Conservation (phyloP, 1,140 invertebrate species). For the Trypoxylus dichotomus region DNA sequence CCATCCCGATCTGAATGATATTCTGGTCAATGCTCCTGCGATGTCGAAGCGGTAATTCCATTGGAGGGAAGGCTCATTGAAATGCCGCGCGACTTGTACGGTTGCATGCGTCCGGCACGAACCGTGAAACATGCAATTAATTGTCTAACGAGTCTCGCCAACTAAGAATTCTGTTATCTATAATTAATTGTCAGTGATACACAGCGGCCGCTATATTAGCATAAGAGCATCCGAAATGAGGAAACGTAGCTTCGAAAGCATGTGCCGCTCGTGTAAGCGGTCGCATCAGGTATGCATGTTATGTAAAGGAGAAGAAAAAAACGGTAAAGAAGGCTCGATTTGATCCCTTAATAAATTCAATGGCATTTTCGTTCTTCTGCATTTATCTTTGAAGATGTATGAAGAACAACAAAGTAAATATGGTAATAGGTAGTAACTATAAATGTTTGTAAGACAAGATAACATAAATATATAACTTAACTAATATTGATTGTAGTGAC, state of each 20-base stretch:
- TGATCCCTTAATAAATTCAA: no score
- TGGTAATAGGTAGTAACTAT: no score
- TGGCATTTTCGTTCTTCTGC: no score
- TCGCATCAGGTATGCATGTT: no score
- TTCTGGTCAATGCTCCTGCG: slow-evolving; percentile 14
- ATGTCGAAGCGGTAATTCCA: background rate
- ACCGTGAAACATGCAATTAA: slow-evolving; percentile 29
- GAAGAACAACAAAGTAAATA: no score
- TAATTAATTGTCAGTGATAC: slow-evolving; percentile 27
- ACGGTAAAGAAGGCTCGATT: no score
- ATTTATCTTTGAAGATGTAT: no score
- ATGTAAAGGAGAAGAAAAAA: no score
- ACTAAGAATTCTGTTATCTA: slow-evolving; percentile 12
- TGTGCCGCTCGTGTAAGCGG: background rate
- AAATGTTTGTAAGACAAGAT: no score
- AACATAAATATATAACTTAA: no score
- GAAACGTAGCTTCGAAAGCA: background rate
- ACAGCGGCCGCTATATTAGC: background rate
- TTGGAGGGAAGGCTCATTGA: background rate
- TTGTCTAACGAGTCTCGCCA: slow-evolving; percentile 25
- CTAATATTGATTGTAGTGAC: no score
- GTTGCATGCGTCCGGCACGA: slow-evolving; percentile 9
- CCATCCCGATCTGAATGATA: slow-evolving; percentile 3
- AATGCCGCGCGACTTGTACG: background rate
- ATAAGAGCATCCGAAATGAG: background rate